These are phyloP conservation scores for Oncopeltus fasciatus DNA, from an alignment of 1,140 invertebrate species.

Conservation along the genomic window DNA sequence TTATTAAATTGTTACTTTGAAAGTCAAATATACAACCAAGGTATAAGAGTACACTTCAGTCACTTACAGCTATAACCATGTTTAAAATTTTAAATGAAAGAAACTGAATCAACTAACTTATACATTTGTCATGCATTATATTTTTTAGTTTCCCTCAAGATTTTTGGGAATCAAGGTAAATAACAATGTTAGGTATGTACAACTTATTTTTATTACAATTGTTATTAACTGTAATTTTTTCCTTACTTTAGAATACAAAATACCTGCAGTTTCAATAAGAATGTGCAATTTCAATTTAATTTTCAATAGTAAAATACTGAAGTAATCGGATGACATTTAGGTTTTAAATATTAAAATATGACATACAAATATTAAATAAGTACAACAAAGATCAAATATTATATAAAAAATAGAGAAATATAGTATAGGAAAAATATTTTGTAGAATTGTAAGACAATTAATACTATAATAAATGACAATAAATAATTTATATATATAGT, in stretches of 20 bases:
- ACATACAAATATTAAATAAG: neutral
- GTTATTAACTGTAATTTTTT: neutral
- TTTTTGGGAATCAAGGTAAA: neutral
- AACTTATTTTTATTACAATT: neutral
- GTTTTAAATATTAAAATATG: neutral
- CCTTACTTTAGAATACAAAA: too few relatives aligned
- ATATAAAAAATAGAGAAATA: neutral
- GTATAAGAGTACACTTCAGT: conserved; percentile 1
- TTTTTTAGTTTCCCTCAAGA: neutral
- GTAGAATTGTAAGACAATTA: conserved; percentile 1
- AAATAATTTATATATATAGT: conserved; percentile 13
- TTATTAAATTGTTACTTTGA: too few relatives aligned
- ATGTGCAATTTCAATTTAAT: neutral
- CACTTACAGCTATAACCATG: neutral
- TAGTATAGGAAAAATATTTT: conserved; percentile 3
- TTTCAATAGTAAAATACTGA: neutral
- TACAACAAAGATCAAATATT: neutral
- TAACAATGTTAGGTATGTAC: conserved; percentile 15
- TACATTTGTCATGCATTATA: neutral
- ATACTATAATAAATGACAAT: conserved; percentile 5
- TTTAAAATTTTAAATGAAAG: neutral
- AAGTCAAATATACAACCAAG: neutral
- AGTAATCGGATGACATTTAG: too few relatives aligned
- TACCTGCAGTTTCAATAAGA: neutral
- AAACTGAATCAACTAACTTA: neutral